phyloP scores from a whole-genome alignment of 2,797 vertebrate species.

The Enteromius argenteus region DNA sequence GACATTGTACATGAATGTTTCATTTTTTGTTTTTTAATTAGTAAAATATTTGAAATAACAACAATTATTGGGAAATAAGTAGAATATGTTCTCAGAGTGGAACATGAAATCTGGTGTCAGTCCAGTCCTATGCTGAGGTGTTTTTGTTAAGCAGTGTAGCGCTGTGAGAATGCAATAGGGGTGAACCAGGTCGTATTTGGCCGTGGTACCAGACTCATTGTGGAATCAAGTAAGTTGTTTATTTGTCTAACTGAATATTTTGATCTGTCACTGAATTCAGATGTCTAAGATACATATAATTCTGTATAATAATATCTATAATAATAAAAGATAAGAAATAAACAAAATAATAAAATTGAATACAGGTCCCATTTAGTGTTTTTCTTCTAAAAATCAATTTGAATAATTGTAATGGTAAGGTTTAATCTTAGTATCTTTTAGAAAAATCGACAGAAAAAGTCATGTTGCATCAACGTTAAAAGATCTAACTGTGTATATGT shows the following conservation, averaged over 20 bases:
- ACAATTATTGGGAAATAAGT: neutral
- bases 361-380: neutral
- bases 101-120: neutral
- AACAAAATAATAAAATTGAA: neutral
- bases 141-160: conserved; percentile 38
- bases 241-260: neutral
- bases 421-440: neutral
- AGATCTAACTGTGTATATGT: neutral
- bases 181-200: conserved; percentile 52
- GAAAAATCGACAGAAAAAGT: neutral
- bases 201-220: conserved; percentile 44
- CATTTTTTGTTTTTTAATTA: neutral
- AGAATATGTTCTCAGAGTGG: neutral
- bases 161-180: conserved; percentile 45
- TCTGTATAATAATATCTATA: too few relatives aligned
- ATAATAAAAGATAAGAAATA: too few relatives aligned
- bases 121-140: too few relatives aligned
- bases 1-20: neutral
- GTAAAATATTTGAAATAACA: neutral
- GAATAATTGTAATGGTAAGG: too few relatives aligned
- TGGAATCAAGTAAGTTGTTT: conserved; percentile 54
- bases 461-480: neutral
- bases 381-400: neutral
- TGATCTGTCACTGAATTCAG: neutral
- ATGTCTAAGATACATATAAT: neutral